Evolutionary conservation across 2,888 invertebrate genomes (phyloP).

Genomic region (Camptogramma bilineatum): DNA sequence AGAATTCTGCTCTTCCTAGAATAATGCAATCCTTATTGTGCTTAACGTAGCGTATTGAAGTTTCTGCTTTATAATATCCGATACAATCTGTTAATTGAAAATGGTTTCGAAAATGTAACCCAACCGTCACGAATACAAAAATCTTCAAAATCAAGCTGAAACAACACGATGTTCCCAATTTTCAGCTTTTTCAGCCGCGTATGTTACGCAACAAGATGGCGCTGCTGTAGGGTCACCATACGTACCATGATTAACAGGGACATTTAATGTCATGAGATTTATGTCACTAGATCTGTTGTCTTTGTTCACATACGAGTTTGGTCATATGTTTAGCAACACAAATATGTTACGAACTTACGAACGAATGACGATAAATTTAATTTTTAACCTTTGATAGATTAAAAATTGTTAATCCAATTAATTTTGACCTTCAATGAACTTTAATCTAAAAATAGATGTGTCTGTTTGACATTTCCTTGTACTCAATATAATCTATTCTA

Average conservation of each 20-base stretch:
- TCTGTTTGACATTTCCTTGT: no score
- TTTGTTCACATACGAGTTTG: no score
- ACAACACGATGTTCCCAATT: constrained; percentile 29
- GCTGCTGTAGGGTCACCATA: constrained; percentile 15
- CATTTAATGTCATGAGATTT: background rate
- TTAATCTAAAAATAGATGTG: no score
- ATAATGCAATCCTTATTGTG: background rate
- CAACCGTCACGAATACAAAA: background rate
- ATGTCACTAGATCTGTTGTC: no score
- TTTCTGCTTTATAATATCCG: background rate
- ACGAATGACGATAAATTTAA: no score
- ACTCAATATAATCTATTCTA: no score
- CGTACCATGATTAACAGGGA: background rate
- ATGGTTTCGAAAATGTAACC: background rate
- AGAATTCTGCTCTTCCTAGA: background rate
- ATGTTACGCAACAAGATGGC: constrained; percentile 60
- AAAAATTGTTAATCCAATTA: no score
- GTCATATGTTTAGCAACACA: no score
- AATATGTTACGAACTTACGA: no score
- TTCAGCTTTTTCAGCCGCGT: constrained; percentile 40
- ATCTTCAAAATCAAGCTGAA: background rate
- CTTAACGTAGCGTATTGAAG: background rate
- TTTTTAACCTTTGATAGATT: no score
- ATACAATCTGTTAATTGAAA: background rate
- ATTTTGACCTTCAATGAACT: no score